Conservation (phyloP, 2,888 invertebrate species). For the Tachina fera region DNA sequence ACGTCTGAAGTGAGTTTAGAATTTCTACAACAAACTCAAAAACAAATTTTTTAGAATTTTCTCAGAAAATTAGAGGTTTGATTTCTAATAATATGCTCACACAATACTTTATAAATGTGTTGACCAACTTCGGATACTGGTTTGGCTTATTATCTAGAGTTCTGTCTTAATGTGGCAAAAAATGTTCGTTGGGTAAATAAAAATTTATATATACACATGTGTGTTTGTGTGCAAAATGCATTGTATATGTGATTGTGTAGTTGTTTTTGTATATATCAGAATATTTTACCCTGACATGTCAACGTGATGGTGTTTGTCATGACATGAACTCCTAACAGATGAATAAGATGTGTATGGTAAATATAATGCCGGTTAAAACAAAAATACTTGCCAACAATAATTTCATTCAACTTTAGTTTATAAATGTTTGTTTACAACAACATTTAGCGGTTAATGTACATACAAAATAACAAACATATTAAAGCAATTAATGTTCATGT, state of each 20-base stretch:
- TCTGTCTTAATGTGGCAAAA: too few species aligned
- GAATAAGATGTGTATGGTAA: constrained; percentile 63
- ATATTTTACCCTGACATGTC: constrained; percentile 63
- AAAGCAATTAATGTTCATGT: background rate
- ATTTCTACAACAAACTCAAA: too few species aligned
- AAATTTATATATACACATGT: background rate
- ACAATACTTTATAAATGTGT: too few species aligned
- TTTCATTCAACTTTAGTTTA: constrained; percentile 59
- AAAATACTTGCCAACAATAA: constrained; percentile 26
- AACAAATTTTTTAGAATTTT: too few species aligned
- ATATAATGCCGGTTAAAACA: constrained; percentile 37
- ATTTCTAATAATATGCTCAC: too few species aligned
- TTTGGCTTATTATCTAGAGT: too few species aligned
- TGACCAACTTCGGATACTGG: too few species aligned
- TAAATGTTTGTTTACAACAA: constrained; percentile 61
- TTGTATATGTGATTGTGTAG: background rate
- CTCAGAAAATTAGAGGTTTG: too few species aligned
- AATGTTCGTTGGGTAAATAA: too few species aligned
- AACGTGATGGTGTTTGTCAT: constrained; percentile 65
- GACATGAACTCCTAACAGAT: constrained; percentile 61
- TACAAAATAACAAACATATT: constrained; percentile 37
- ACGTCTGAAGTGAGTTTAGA: too few species aligned
- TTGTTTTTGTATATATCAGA: constrained; percentile 25
- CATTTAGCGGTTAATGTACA: constrained; percentile 47
- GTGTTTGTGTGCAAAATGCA: background rate